Evolutionary conservation across 2,113 vertebrate species (phyloP).

Genomic region (Planiliza haematocheilus): DNA sequence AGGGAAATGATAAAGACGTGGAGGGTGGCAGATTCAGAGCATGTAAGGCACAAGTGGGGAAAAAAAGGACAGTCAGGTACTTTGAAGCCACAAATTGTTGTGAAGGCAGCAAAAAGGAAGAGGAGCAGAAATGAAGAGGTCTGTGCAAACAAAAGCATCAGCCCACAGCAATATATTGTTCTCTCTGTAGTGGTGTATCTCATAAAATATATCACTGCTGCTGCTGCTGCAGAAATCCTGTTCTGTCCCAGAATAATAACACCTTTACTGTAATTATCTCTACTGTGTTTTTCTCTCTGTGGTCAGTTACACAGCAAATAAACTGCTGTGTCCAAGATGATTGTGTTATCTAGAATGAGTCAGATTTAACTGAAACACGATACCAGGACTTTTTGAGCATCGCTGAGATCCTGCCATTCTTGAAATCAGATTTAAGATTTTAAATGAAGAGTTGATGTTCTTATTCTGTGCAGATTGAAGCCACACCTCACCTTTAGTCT

Average conservation of each 20-base stretch:
- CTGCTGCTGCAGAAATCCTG: neutral
- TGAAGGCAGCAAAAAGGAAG: neutral
- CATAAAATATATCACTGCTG: constrained; percentile 1
- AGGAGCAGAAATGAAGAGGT: constrained; percentile 17
- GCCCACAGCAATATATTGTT: constrained; percentile 24
- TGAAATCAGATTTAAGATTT: too few relatives aligned
- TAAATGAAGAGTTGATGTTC: too few relatives aligned
- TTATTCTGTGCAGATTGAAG: too few relatives aligned
- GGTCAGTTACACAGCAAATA: neutral
- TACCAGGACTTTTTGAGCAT: too few relatives aligned
- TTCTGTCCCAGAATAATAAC: constrained; percentile 19
- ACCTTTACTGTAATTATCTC: neutral
- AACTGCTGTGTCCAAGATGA: too few relatives aligned
- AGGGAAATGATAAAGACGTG: constrained; percentile 20
- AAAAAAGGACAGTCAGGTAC: constrained; percentile 29
- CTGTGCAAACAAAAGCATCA: constrained; percentile 18
- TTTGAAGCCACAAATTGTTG: constrained; percentile 21
- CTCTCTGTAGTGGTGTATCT: neutral
- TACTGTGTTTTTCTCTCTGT: neutral
- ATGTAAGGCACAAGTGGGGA: constrained; percentile 1
- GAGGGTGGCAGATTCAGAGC: constrained; percentile 18
- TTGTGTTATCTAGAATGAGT: too few relatives aligned
- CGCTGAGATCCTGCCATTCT: too few relatives aligned
- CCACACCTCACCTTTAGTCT: too few relatives aligned
- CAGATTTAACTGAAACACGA: too few relatives aligned